These are phyloP conservation scores for Rhynchomys soricoides DNA, from an alignment of 2,113 vertebrate species.

Conservation along the genomic window DNA sequence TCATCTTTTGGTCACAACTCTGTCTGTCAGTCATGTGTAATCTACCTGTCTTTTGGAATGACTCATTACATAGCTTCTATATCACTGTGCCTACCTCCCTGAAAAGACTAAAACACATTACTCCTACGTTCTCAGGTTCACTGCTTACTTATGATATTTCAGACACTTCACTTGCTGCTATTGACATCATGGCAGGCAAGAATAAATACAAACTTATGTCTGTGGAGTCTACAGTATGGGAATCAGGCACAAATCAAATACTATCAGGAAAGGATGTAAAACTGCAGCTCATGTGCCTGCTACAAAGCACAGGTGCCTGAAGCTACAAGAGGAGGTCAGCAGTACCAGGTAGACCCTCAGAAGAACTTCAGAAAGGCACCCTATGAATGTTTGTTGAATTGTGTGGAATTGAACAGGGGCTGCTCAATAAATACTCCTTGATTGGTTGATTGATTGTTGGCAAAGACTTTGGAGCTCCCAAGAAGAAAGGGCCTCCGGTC, in stretches of 20 bases:
- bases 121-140: not conserved
- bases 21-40: not conserved
- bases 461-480: constrained; percentile 49
- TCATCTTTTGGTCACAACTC: not conserved
- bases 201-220: not conserved
- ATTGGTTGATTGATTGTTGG: constrained; percentile 76
- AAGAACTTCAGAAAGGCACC: not conserved
- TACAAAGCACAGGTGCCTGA: not conserved
- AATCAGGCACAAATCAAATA: not conserved
- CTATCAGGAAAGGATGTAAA: not conserved
- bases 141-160: not conserved
- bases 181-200: not conserved
- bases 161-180: not conserved
- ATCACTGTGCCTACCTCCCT: not conserved
- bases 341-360: not conserved
- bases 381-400: constrained; percentile 59
- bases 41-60: not conserved
- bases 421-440: constrained; percentile 71
- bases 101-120: not conserved
- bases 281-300: not conserved
- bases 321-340: not conserved
- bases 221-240: not conserved
- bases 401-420: constrained; percentile 45
- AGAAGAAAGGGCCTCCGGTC: constrained; percentile 46
- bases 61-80: accelerated